These are phyloP conservation scores for Manduca sexta DNA, from an alignment of 1,140 invertebrate genomes.

Conservation along the genomic window DNA sequence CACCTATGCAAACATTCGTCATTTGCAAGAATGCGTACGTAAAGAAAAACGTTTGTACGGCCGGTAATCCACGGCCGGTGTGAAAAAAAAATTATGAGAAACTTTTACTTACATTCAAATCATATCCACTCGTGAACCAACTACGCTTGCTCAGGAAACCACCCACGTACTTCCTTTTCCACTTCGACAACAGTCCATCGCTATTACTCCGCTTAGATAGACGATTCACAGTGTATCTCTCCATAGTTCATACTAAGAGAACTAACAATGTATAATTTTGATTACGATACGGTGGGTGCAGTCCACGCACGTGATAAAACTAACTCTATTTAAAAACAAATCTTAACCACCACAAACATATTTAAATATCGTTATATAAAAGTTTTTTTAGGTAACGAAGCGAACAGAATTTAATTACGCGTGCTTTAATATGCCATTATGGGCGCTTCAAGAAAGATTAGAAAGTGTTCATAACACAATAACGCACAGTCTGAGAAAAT, in stretches of 20 bases:
- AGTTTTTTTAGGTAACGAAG: constrained; percentile 42
- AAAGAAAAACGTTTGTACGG: too few relatives aligned
- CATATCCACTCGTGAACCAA: constrained; percentile 56
- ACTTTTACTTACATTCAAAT: constrained; percentile 53
- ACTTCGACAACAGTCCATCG: constrained; percentile 50
- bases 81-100: too few relatives aligned
- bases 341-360: constrained; percentile 29
- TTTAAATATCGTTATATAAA: constrained; percentile 56
- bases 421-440: constrained; percentile 30
- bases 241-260: constrained; percentile 38
- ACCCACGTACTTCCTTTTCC: constrained; percentile 49
- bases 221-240: constrained; percentile 53
- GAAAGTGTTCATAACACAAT: too few relatives aligned
- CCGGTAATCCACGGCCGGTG: too few relatives aligned
- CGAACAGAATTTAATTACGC: constrained; percentile 47
- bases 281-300: constrained; percentile 39
- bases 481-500: too few relatives aligned
- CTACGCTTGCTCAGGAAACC: constrained; percentile 40
- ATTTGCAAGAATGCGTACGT: too few relatives aligned
- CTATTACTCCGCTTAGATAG: constrained; percentile 51
- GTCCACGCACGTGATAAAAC: constrained; percentile 41
- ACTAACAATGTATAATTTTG: constrained; percentile 28
- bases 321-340: constrained; percentile 49
- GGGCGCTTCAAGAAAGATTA: constrained; percentile 15
- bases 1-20: too few relatives aligned